Evolutionary conservation across 92 coral and sea anemone species (phyloP).

Genomic region (Chrysogorgia sp.): DNA sequence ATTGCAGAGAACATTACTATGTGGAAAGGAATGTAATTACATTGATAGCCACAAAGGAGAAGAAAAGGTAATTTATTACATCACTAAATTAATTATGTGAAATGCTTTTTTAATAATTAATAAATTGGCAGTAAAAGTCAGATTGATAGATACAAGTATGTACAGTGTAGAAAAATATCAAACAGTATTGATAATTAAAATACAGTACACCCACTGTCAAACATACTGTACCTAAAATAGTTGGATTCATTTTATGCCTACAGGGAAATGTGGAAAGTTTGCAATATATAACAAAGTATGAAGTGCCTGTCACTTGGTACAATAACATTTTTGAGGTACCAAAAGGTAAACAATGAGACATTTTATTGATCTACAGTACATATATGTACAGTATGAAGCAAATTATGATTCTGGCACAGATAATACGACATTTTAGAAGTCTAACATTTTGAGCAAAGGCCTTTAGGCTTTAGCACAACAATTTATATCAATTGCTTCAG

Average conservation of each 20-base stretch:
- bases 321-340: conserved; percentile 72
- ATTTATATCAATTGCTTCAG: neutral
- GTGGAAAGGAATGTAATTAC: conserved; percentile 24
- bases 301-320: conserved; percentile 15
- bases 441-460: too few relatives aligned
- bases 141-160: too few relatives aligned
- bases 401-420: neutral
- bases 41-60: neutral
- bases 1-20: conserved; percentile 69
- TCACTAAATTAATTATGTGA: too few relatives aligned
- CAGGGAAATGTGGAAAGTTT: neutral
- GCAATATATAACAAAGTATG: conserved; percentile 4
- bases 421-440: too few relatives aligned
- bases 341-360: conserved; percentile 32
- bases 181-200: too few relatives aligned
- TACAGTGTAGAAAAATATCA: too few relatives aligned
- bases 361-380: neutral
- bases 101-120: too few relatives aligned
- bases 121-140: too few relatives aligned
- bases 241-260: too few relatives aligned
- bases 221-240: too few relatives aligned
- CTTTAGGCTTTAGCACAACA: too few relatives aligned
- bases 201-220: too few relatives aligned
- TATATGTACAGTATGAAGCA: neutral
- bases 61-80: neutral